phyloP scores from a whole-genome alignment of 2,113 vertebrate species.

The Forbesichthys agassizii region DNA sequence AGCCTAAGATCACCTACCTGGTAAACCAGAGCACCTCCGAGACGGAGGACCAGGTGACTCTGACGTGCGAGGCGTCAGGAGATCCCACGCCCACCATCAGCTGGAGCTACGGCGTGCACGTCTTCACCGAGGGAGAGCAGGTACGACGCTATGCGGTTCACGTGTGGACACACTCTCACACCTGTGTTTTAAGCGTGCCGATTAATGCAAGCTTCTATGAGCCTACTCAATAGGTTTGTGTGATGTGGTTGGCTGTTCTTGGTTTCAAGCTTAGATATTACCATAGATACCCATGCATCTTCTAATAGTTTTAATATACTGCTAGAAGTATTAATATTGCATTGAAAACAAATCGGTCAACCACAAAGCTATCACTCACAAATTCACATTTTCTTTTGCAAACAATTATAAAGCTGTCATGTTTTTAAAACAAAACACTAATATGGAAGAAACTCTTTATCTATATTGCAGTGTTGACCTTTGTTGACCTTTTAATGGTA shows the following conservation, averaged over 20 bases:
- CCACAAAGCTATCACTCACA: constrained; percentile 3
- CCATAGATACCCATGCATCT: too few species aligned
- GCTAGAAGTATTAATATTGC: too few species aligned
- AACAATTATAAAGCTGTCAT: too few species aligned
- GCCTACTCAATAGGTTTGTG: too few species aligned
- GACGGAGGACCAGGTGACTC: constrained; percentile 90
- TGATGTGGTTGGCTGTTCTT: too few species aligned
- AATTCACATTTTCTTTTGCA: constrained; percentile 23
- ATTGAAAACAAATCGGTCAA: too few species aligned
- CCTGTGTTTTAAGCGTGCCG: constrained; percentile 34
- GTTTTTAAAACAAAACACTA: too few species aligned
- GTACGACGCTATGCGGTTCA: constrained; percentile 68
- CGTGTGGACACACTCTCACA: constrained; percentile 25
- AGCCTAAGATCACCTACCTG: constrained; percentile 95
- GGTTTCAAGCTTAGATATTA: too few species aligned
- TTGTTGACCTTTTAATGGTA: not conserved
- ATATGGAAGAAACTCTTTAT: too few species aligned
- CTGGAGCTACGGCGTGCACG: constrained; percentile 85
- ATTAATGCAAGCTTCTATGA: constrained; percentile 14
- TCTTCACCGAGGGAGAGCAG: constrained; percentile 95
- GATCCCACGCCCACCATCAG: constrained; percentile 95
- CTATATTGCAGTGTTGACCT: too few species aligned
- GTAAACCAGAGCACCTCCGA: constrained; percentile 93
- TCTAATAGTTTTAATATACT: too few species aligned
- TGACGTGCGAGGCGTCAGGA: constrained; percentile 94